A percentile compares a stretch with the other conserved stretches of the same genome.
Conservation (phyloP, 2,888 invertebrate species). For the Machimus atricapillus region DNA sequence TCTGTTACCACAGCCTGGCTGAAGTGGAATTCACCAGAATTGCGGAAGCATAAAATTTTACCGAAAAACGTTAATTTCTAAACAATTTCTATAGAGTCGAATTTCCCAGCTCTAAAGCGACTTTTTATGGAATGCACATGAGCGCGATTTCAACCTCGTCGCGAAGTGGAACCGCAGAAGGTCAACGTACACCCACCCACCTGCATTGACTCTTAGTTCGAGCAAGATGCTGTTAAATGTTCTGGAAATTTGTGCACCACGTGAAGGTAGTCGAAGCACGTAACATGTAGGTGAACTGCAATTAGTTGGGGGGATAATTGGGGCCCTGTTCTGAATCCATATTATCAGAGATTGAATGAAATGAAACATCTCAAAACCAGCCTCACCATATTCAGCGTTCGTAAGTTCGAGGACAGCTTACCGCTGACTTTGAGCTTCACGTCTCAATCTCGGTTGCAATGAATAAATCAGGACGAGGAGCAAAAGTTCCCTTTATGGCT, state of each 20-base stretch:
- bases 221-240: background rate
- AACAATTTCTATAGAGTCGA: background rate
- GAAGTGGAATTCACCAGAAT: background rate
- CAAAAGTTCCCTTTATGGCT: background rate
- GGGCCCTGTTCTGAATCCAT: background rate
- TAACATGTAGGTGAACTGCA: background rate
- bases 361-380: background rate
- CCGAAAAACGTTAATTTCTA: background rate
- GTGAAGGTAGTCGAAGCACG: background rate
- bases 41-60: background rate
- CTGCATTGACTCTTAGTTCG: background rate
- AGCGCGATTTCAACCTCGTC: background rate
- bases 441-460: background rate
- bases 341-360: background rate
- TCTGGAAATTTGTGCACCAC: background rate
- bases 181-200: constrained; percentile 12
- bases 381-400: background rate
- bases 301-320: background rate
- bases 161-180: background rate
- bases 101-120: background rate
- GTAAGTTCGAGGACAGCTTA: background rate
- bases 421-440: background rate
- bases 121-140: background rate
- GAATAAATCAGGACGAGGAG: background rate
- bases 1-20: background rate